These are phyloP conservation scores for Crotalus tigris DNA, from an alignment of 2,113 vertebrate species.

Conservation along the genomic window DNA sequence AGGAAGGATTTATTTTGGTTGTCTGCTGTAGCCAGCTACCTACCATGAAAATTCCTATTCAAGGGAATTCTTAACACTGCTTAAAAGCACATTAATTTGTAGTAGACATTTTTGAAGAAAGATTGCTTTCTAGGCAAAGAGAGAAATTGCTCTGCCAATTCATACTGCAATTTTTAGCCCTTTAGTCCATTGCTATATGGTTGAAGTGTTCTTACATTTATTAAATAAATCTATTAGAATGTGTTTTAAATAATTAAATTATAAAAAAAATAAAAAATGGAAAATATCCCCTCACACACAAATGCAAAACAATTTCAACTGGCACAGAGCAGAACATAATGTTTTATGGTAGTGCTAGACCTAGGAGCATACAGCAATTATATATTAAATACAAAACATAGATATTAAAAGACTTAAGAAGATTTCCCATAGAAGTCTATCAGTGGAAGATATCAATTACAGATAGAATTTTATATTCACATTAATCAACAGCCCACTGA, in stretches of 20 bases:
- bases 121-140: conserved; percentile 50
- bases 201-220: not conserved
- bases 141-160: conserved; percentile 34
- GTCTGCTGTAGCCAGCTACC: conserved; percentile 81
- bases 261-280: not conserved
- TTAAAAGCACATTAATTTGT: conserved; percentile 68
- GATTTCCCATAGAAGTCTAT: not conserved
- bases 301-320: not conserved
- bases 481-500: not conserved
- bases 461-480: not conserved
- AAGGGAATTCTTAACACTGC: conserved; percentile 70
- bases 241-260: not conserved
- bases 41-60: conserved; percentile 82
- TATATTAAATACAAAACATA: not conserved
- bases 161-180: not conserved
- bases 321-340: not conserved
- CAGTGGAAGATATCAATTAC: not conserved
- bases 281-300: not conserved
- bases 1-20: conserved; percentile 87
- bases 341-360: not conserved
- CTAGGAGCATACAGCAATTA: not conserved
- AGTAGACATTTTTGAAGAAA: conserved; percentile 56
- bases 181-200: not conserved
- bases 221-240: not conserved
- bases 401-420: not conserved